A percentile compares a stretch with the other conserved stretches of the same genome.
These are phyloP conservation scores for Drosophila lacicola DNA, from an alignment of 2,888 invertebrate genomes.

Conservation along the genomic window DNA sequence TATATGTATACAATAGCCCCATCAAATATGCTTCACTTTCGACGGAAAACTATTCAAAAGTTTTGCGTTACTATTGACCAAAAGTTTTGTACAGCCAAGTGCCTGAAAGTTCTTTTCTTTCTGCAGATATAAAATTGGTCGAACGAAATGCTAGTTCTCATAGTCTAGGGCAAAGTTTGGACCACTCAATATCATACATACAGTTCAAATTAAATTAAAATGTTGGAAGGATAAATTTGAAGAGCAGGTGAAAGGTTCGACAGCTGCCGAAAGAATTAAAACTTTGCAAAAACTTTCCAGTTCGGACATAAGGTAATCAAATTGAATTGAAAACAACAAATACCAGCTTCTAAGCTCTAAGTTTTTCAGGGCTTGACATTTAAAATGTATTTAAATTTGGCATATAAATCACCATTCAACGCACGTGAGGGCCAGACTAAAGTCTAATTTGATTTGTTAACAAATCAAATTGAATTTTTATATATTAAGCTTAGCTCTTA, in stretches of 20 bases:
- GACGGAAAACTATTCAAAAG: neutral
- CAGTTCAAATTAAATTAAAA: conserved; percentile 11
- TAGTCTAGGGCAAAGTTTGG: conserved; percentile 9
- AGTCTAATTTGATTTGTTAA: conserved; percentile 9
- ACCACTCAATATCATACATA: conserved; percentile 4
- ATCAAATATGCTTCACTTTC: neutral
- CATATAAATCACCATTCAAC: neutral
- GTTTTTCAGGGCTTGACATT: neutral
- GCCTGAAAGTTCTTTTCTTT: neutral
- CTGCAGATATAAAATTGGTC: neutral
- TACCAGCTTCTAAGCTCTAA: neutral
- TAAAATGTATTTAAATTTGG: conserved; percentile 8
- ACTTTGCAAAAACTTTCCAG: conserved; percentile 16
- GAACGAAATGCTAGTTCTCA: neutral
- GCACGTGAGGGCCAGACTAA: conserved; percentile 1
- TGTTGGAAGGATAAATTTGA: conserved; percentile 9
- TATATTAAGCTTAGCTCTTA: conserved; percentile 9
- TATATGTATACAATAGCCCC: neutral
- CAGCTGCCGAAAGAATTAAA: conserved; percentile 20
- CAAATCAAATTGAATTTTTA: conserved; percentile 45
- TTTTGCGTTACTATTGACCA: neutral
- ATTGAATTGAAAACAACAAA: neutral
- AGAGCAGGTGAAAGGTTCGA: conserved; percentile 7
- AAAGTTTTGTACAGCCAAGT: neutral
- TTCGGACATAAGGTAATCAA: conserved; percentile 9